Percentiles rank a stretch among this genome's conserved stretches.
Evolutionary conservation across 2,113 vertebrate genomes (phyloP).

Genomic region (Notechis scutatus): DNA sequence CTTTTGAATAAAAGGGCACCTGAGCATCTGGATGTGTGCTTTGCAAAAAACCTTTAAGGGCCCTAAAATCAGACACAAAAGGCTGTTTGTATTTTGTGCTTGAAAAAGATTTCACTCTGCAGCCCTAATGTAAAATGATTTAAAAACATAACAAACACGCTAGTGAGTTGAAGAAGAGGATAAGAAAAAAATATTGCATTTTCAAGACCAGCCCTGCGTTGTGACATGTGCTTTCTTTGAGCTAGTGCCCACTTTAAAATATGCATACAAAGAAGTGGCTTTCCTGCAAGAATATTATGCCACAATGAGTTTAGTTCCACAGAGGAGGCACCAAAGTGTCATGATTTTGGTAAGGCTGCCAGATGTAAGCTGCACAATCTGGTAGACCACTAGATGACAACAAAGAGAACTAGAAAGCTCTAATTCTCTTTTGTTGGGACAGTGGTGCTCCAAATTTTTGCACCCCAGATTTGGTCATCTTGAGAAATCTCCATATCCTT

Average conservation of each 20-base stretch:
- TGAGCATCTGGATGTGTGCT: conserved; percentile 3
- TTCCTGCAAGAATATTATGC: neutral
- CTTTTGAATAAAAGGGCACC: neutral
- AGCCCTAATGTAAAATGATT: neutral
- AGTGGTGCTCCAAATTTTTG: neutral
- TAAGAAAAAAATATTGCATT: neutral
- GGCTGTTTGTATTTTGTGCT: neutral
- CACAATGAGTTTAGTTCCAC: neutral
- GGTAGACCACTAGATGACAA: neutral
- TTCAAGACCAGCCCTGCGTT: neutral
- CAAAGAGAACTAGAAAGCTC: neutral
- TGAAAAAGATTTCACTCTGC: neutral
- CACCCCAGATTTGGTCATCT: neutral
- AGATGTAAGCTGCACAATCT: neutral
- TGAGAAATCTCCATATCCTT: neutral
- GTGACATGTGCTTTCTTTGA: neutral
- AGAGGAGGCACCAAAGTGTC: neutral
- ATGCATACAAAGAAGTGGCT: neutral
- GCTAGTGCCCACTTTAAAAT: neutral
- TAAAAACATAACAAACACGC: neutral
- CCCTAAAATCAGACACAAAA: neutral
- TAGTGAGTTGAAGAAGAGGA: neutral
- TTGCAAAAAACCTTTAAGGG: neutral
- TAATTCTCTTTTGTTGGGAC: neutral
- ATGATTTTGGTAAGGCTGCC: neutral